Evolutionary conservation across 2,797 vertebrate genomes (phyloP), one percentile per base, ranked within the genome.

Genomic region (Otolemur crassicaudatus): DNA sequence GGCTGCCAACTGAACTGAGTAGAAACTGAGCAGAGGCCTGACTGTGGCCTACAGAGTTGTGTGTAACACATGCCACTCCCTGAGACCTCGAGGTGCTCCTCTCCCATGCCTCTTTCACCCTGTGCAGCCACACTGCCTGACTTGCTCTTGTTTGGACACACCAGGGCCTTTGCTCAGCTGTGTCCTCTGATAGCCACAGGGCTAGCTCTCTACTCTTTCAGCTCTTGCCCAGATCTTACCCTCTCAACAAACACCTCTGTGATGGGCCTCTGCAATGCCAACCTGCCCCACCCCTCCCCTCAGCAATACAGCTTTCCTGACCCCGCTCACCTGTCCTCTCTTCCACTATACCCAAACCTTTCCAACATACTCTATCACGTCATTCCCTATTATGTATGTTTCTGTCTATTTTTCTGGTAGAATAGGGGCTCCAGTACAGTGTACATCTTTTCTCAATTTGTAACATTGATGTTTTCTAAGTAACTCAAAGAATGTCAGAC

Each of bases 31-130:
- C 2, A 63, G 75, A 34, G 9, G 25, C 22, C 16, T 37, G 29
- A 27, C 20, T 70, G 40, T 63, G 17, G 17, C 10, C 27, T 73
- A 31, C 11, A 22, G 34, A 37, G 40, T 60, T 1, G 0, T 10
- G 14, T 1, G 25, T 1, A 4, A 58, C 14, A 23, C 5, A 25
- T 0, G 7, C 0, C 6, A 43, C 53, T 90, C 67, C 17, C 6
- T 14, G 16, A 82, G 49, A 31, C 1, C 6, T 7, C 20, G 69
- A 46, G 16, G 23, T 1, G 8, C n/a, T 49, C 25, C 46, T 53
- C 7, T 80, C 75, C 56, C 6, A 12, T 0, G 63, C 2, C 29
- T 31, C 56, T 53, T 70, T 67, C 19, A 49, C 16, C 19, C 7
- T 83, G 4, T 63, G 40, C 1, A 29, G 12, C 1, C 10, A n/a